These are phyloP conservation scores for Parazoanthus swiftii DNA, from an alignment of 92 coral and sea anemone genomes.

Conservation along the genomic window DNA sequence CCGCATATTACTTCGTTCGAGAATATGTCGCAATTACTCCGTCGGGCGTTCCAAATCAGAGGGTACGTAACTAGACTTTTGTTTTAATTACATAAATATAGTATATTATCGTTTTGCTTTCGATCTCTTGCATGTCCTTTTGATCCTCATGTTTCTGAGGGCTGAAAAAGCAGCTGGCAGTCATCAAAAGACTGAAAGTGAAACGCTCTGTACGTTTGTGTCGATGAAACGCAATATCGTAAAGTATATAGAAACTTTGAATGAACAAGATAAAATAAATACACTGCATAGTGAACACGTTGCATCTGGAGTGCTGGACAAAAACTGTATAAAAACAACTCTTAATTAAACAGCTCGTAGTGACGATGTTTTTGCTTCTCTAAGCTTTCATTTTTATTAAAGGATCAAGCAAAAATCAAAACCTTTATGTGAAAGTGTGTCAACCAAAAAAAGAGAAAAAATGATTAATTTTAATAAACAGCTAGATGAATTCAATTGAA, in stretches of 20 bases:
- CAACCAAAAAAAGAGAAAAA: not conserved
- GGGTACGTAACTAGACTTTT: constrained; percentile 51
- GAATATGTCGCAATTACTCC: constrained; percentile 75
- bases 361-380: not conserved
- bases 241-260: not conserved
- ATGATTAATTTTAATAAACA: too few relatives aligned
- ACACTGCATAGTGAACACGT: not conserved
- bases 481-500: not conserved
- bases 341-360: not conserved
- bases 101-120: not conserved
- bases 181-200: not conserved
- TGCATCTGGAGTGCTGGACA: constrained; percentile 8
- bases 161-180: not conserved
- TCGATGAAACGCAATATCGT: not conserved
- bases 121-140: not conserved
- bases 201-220: not conserved
- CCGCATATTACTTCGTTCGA: constrained; percentile 94
- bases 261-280: not conserved
- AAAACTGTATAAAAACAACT: not conserved
- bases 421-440: not conserved
- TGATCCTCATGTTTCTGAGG: not conserved
- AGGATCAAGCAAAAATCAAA: not conserved
- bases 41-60: constrained; percentile 82
- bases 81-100: too few relatives aligned
- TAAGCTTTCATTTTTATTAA: too few relatives aligned